phyloP scores from a whole-genome alignment of 2,113 vertebrate species.

The Ancistrus triradiatus region DNA sequence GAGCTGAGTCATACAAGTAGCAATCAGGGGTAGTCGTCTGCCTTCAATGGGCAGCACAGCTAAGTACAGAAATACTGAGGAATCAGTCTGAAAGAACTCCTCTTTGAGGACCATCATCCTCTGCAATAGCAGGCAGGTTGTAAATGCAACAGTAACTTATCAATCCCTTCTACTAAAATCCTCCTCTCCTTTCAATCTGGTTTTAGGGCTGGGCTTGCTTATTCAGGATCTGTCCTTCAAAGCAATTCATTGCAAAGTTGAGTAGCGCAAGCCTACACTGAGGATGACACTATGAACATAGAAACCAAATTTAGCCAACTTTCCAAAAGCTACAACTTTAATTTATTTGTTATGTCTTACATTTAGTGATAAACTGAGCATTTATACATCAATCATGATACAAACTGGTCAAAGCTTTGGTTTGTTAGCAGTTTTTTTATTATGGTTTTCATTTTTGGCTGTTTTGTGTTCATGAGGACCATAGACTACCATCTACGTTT shows the following conservation, averaged over 20 bases:
- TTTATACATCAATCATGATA: conserved; percentile 61
- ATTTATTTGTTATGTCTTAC: too few relatives aligned
- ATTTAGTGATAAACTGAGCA: too few relatives aligned
- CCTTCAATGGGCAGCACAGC: conserved; percentile 39
- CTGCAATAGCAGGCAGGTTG: conserved; percentile 55
- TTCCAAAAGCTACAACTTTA: conserved; percentile 5
- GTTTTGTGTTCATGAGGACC: too few relatives aligned
- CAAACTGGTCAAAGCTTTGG: too few relatives aligned
- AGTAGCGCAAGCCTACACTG: conserved; percentile 46
- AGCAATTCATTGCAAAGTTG: conserved; percentile 61
- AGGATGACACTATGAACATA: conserved; percentile 14
- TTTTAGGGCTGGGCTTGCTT: conserved; percentile 54
- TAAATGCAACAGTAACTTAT: conserved; percentile 59
- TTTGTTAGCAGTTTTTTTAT: too few relatives aligned
- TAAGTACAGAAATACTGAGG: conserved; percentile 43
- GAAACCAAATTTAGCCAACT: conserved; percentile 22
- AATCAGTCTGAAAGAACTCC: conserved; percentile 48
- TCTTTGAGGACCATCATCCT: conserved; percentile 55
- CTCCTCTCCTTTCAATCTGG: not conserved
- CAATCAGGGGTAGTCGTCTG: conserved; percentile 34
- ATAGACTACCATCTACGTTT: too few relatives aligned
- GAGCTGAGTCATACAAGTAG: too few relatives aligned
- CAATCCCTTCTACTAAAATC: conserved; percentile 53
- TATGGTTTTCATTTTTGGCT: too few relatives aligned
- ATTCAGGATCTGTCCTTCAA: conserved; percentile 54